phyloP scores from a whole-genome alignment of 2,113 vertebrate genomes.

The Axis porcinus region DNA sequence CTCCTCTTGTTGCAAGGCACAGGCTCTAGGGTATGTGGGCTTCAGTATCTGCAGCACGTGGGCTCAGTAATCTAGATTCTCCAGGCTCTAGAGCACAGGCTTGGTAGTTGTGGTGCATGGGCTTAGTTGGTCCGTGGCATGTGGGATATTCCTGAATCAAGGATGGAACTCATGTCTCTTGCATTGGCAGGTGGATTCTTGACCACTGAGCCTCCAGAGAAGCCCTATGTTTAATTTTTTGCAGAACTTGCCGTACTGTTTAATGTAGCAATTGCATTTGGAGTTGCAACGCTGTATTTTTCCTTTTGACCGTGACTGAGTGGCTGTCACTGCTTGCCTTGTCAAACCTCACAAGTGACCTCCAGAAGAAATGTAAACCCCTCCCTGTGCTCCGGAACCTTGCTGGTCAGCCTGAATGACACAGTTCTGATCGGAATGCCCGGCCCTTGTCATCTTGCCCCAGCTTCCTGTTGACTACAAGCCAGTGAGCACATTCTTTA shows the following conservation, averaged over 20 bases:
- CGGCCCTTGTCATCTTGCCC: not conserved
- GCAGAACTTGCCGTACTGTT: fast-evolving
- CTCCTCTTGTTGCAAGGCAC: not conserved
- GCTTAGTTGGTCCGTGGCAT: not conserved
- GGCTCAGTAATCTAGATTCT: not conserved
- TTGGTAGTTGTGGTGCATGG: fast-evolving
- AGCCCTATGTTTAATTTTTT: not conserved
- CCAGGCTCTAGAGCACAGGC: not conserved
- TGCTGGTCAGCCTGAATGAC: not conserved
- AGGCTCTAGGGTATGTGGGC: not conserved
- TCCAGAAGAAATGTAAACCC: not conserved
- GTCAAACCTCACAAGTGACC: not conserved
- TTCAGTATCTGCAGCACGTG: not conserved
- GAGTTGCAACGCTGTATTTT: not conserved
- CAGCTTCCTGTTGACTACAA: not conserved
- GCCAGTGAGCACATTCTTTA: conserved; percentile 4
- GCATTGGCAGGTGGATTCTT: not conserved
- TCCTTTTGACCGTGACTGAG: not conserved
- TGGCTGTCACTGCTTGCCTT: not conserved
- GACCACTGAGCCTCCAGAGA: not conserved
- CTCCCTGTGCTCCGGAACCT: not conserved
- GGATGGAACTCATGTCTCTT: not conserved
- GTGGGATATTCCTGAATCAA: not conserved
- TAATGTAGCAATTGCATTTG: not conserved
- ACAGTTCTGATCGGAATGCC: not conserved